Percentiles rank a stretch among this genome's conserved stretches.
Conservation (phyloP, 2,888 invertebrate genomes). For the Himalopsyche kuldschensis region DNA sequence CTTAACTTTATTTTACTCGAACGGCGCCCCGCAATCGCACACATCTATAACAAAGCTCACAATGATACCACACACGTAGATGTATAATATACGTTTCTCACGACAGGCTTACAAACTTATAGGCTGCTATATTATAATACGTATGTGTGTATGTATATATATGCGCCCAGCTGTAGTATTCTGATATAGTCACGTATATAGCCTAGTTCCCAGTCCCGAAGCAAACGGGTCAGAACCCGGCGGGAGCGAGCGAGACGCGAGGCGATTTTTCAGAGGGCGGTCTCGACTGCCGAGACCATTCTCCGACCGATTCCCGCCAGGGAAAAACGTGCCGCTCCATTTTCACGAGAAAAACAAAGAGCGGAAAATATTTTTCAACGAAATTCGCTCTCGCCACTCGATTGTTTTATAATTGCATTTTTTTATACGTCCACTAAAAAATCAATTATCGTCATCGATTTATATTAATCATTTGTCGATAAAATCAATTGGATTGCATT, state of each 20-base stretch:
- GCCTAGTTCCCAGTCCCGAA: not conserved
- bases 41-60: not conserved
- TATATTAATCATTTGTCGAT: too few relatives aligned
- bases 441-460: too few relatives aligned
- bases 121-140: not conserved
- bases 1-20: not conserved
- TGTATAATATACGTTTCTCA: not conserved
- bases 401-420: not conserved
- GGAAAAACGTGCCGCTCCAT: slow-evolving; percentile 18
- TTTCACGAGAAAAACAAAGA: slow-evolving; percentile 24
- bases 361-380: not conserved
- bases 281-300: slow-evolving; percentile 19
- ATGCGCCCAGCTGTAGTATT: not conserved
- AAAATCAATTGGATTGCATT: not conserved
- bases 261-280: slow-evolving; percentile 8
- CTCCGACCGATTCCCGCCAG: slow-evolving; percentile 20
- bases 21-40: not conserved
- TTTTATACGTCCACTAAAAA: not conserved
- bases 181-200: not conserved
- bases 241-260: slow-evolving; percentile 19
- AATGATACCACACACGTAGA: not conserved
- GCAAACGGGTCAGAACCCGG: not conserved
- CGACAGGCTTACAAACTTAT: not conserved
- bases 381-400: not conserved
- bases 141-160: not conserved